Base-by-base conservation (phyloP, 2,797 vertebrate genomes). In the Myripristis jacobus region DNA sequence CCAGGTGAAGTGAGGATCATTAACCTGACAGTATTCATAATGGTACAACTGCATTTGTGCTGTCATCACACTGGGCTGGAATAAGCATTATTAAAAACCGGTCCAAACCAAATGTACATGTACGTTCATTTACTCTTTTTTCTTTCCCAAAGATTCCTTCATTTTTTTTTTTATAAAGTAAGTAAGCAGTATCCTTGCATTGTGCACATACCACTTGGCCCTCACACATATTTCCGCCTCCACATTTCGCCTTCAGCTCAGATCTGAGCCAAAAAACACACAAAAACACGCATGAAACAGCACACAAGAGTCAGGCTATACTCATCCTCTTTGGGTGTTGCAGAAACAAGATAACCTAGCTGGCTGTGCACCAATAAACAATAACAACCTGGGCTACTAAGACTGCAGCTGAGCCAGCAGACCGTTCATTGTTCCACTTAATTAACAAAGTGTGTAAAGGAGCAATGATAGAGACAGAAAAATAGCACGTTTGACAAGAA, bases 401-500 rank as follows among this genome's bases (percentile, higher is more conserved):
- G 2, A 51, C 11, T 24, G 19, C 9, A 51, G 21, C 48, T 24
- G 24, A 41, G 1, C 36, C 9, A 50, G 6, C 6, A 19, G 38
- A 13, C 38, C 38, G 15, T 13, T 41, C 3, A 41, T 41, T 41
- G 38, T 9, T 15, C 13, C 5, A 6, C 15, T 50, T 6, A 11
- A 21, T 50, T 27, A 56, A 73, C 80, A 27, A 38, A 48, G 41
- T 48, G 54, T n/a, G 60, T 21, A 56, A 24, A 52, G 38, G 38
- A 41, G 38, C 38, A 41, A 41, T 15, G 13, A 41, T 13, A 41
- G 0, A n/a, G 51, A 46, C 24, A 36, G 46, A 73, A 68, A 66
- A 73, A 81, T 62, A 68, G 68, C 44, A 24, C 0, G 38, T 4
- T 41, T 21, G 43, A 57, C 36, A 51, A 46, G 48, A 57, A 52